phyloP scores from a whole-genome alignment of 2,113 vertebrate genomes.

The Erythrolamprus reginae region DNA sequence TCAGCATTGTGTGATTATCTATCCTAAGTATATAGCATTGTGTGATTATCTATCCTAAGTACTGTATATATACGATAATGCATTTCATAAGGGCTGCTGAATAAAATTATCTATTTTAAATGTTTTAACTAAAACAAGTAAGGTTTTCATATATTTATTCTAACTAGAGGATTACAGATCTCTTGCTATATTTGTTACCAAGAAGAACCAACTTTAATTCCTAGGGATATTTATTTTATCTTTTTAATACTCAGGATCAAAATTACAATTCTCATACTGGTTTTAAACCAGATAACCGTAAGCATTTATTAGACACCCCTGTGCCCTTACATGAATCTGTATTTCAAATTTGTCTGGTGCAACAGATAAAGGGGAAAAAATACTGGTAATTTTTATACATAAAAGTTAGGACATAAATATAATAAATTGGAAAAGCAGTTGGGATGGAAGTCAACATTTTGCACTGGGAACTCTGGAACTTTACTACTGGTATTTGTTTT shows the following conservation, averaged over 20 bases:
- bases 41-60: slow-evolving; percentile 21
- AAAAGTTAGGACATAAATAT: background rate
- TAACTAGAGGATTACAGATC: background rate
- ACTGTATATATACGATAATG: slow-evolving; percentile 22
- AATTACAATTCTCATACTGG: background rate
- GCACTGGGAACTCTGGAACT: background rate
- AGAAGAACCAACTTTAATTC: background rate
- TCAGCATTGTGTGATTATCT: slow-evolving; percentile 25
- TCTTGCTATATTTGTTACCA: background rate
- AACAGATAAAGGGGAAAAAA: background rate
- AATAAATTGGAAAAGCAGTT: background rate
- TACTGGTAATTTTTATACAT: background rate
- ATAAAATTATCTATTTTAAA: slow-evolving; percentile 20
- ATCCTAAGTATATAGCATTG: slow-evolving; percentile 18
- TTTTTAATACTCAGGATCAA: background rate
- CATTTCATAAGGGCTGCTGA: slow-evolving; percentile 54
- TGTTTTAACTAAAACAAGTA: slow-evolving; percentile 60
- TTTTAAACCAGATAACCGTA: background rate
- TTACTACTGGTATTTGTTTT: background rate
- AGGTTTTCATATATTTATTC: slow-evolving; percentile 36
- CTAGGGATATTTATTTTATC: background rate
- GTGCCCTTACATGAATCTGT: background rate
- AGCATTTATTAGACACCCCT: background rate
- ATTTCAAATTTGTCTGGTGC: background rate
- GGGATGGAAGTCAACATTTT: background rate